Evolutionary conservation across 2,113 vertebrate genomes (phyloP).

Genomic region (Poeciliopsis retropinna): DNA sequence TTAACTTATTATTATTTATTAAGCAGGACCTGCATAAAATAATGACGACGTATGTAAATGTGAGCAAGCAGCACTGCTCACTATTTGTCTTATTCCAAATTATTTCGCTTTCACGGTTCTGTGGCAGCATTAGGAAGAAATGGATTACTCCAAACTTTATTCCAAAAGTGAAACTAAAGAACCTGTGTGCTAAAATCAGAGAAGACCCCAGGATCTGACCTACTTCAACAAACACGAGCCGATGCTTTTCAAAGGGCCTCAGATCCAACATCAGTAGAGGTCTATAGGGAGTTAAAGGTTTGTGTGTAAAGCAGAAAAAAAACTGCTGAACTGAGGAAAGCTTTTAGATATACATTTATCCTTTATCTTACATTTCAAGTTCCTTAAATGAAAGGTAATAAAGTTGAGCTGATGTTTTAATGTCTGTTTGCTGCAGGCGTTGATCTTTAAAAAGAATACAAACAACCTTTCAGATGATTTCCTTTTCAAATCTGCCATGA

Average conservation of each 20-base stretch:
- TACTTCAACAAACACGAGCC: conserved; percentile 6
- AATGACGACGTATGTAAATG: neutral
- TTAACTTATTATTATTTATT: neutral
- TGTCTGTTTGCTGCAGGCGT: conserved; percentile 1
- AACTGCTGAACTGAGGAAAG: neutral
- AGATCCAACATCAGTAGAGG: neutral
- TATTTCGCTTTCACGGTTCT: neutral
- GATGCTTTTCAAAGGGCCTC: neutral
- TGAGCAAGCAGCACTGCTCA: neutral
- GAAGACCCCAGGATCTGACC: neutral
- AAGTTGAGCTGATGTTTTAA: neutral
- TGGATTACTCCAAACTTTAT: neutral
- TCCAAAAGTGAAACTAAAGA: neutral
- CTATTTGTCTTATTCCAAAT: neutral
- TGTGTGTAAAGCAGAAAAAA: conserved; percentile 4
- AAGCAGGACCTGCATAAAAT: neutral
- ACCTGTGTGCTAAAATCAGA: neutral
- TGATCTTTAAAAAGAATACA: neutral
- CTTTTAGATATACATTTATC: neutral
- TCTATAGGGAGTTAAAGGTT: neutral
- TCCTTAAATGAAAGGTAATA: neutral
- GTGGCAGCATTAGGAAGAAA: neutral
- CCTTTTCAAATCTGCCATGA: neutral
- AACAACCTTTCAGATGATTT: neutral
- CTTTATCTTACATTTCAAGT: neutral